Evolutionary conservation across 1,140 invertebrate species (phyloP).

Genomic region (Dendrolimus punctatus): DNA sequence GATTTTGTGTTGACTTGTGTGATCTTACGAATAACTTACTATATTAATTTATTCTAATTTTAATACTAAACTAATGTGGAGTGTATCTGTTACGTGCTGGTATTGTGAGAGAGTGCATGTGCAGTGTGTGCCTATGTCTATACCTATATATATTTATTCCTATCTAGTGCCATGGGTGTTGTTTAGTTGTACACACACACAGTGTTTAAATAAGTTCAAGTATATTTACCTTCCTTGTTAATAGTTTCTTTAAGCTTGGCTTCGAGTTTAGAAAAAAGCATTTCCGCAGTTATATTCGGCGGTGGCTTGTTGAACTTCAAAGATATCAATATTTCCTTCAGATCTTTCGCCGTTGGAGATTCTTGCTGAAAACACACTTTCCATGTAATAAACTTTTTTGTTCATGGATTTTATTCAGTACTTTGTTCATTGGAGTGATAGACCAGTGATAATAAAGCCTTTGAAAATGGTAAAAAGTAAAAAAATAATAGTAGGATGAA

Average conservation of each 20-base stretch:
- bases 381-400: constrained; percentile 6
- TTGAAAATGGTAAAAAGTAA: no score
- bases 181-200: neutral
- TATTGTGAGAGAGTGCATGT: no score
- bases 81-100: no score
- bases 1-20: no score
- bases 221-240: constrained; percentile 70
- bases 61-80: no score
- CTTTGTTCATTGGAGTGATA: no score
- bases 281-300: constrained; percentile 81
- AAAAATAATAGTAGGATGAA: no score
- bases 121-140: no score
- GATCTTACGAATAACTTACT: no score
- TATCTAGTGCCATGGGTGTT: neutral
- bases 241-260: constrained; percentile 81
- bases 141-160: no score
- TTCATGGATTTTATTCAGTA: neutral
- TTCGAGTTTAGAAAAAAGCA: constrained; percentile 86
- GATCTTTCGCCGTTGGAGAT: constrained; percentile 82
- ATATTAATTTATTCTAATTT: no score
- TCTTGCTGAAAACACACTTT: constrained; percentile 77
- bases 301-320: constrained; percentile 90
- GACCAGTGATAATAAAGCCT: no score
- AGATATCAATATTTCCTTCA: constrained; percentile 84
- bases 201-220: neutral